Percentiles rank a stretch among this genome's conserved stretches.
Conservation (phyloP, 2,888 invertebrate species). For the Nemurella pictetii region DNA sequence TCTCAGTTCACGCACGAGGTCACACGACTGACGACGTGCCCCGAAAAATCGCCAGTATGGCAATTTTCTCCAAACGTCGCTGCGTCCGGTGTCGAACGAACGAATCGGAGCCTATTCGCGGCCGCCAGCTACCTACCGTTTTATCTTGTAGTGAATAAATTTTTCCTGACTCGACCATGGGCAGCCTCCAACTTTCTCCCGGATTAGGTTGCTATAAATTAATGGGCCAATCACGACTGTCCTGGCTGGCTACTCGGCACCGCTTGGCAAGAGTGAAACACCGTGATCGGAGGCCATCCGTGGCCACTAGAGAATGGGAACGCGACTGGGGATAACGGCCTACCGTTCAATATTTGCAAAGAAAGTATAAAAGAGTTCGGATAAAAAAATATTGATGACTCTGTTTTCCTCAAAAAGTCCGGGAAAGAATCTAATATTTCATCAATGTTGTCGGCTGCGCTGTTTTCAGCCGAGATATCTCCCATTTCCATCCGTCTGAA, state of each 20-base stretch:
- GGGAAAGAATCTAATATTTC: conserved; percentile 31
- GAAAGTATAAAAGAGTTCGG: conserved; percentile 16
- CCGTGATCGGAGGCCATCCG: background rate
- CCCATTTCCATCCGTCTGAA: background rate
- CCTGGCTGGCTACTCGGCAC: conserved; percentile 13
- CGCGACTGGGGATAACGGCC: conserved; percentile 12
- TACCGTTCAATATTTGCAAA: background rate
- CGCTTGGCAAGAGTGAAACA: conserved; percentile 10
- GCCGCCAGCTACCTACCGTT: background rate
- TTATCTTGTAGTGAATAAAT: conserved; percentile 6
- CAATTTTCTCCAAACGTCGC: conserved; percentile 12
- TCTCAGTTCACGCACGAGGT: conserved; percentile 19
- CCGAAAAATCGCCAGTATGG: background rate
- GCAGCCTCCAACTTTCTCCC: conserved; percentile 15
- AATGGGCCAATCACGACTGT: conserved; percentile 37
- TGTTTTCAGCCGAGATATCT: background rate
- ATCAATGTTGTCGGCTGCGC: conserved; percentile 25
- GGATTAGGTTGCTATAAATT: conserved; percentile 36
- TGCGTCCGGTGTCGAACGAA: background rate
- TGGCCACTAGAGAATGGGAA: background rate
- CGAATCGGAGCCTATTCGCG: background rate
- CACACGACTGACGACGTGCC: background rate
- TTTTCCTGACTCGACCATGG: background rate
- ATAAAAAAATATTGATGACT: conserved; percentile 39
- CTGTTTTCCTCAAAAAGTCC: conserved; percentile 34